These are phyloP conservation scores for Tetragnatha versicolor DNA, from an alignment of 1,140 invertebrate genomes.

Conservation along the genomic window DNA sequence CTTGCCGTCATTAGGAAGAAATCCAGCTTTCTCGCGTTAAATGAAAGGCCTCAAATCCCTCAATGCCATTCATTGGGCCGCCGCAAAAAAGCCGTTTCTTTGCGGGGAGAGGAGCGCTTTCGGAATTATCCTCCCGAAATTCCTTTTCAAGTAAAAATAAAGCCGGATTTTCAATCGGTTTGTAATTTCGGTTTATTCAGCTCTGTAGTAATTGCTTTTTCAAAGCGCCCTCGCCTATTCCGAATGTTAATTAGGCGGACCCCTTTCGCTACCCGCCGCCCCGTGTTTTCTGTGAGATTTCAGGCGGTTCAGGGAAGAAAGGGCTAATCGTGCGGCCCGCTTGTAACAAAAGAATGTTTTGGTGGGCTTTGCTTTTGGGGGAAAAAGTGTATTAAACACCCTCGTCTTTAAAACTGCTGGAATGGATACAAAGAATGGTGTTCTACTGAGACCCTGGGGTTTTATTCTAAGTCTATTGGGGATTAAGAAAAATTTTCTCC, in stretches of 20 bases:
- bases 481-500: too few species aligned
- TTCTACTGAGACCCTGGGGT: too few species aligned
- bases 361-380: too few species aligned
- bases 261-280: background rate
- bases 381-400: too few species aligned
- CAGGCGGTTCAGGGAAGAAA: too few species aligned
- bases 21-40: slow-evolving; percentile 40
- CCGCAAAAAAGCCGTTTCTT: background rate
- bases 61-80: background rate
- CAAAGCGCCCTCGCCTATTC: background rate
- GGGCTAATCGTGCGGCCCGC: too few species aligned
- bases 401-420: too few species aligned
- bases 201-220: slow-evolving; percentile 36
- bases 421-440: too few species aligned
- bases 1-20: slow-evolving; percentile 48
- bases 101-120: background rate
- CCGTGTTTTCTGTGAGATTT: background rate
- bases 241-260: slow-evolving; percentile 26
- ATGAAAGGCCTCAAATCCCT: slow-evolving; percentile 35
- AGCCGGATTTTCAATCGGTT: slow-evolving; percentile 19
- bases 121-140: background rate
- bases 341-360: too few species aligned
- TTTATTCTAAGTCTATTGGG: too few species aligned
- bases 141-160: slow-evolving; percentile 38
- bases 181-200: slow-evolving; percentile 11